Conservation (phyloP, 1,140 invertebrate species). For the Zaprionus inermis region DNA sequence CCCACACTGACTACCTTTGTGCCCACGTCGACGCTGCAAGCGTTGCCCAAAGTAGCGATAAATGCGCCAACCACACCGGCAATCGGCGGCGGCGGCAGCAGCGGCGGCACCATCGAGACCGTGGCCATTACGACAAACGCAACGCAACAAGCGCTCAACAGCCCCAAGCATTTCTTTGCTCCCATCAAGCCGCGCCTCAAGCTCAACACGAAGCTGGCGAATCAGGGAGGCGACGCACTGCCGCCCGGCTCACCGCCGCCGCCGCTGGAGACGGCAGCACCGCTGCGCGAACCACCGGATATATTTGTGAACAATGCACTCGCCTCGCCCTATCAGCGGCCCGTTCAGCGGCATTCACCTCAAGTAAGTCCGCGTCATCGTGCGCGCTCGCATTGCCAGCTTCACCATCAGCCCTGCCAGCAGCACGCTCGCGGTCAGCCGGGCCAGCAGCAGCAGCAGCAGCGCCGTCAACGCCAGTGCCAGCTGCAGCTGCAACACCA, state of each 20-base stretch:
- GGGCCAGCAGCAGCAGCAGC: slow-evolving; percentile 37
- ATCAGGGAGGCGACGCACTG: slow-evolving; percentile 52
- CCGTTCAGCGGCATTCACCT: slow-evolving; percentile 55
- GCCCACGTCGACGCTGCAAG: slow-evolving; percentile 61
- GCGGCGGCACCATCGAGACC: slow-evolving; percentile 59
- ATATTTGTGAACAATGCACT: slow-evolving; percentile 79
- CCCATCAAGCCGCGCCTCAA: slow-evolving; percentile 80
- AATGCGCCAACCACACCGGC: slow-evolving; percentile 44
- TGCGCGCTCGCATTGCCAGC: slow-evolving; percentile 56
- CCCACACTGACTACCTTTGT: slow-evolving; percentile 60
- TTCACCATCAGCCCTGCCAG: slow-evolving; percentile 33
- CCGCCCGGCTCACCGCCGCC: slow-evolving; percentile 67
- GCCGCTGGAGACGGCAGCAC: slow-evolving; percentile 24
- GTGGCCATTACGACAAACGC: slow-evolving; percentile 79
- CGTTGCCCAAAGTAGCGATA: slow-evolving; percentile 64
- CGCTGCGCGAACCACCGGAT: slow-evolving; percentile 70
- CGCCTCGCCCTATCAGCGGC: slow-evolving; percentile 75
- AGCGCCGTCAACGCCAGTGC: slow-evolving; percentile 18
- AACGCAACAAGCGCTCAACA: slow-evolving; percentile 67
- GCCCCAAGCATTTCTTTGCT: slow-evolving; percentile 82
- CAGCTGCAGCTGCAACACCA: slow-evolving; percentile 36
- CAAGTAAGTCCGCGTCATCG: slow-evolving; percentile 79
- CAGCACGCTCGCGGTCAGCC: slow-evolving; percentile 3
- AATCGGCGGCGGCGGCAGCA: not conserved
- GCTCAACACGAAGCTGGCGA: slow-evolving; percentile 77